Evolutionary conservation across 2,797 vertebrate species (phyloP).

Genomic region (Lagocephalus sceleratus): DNA sequence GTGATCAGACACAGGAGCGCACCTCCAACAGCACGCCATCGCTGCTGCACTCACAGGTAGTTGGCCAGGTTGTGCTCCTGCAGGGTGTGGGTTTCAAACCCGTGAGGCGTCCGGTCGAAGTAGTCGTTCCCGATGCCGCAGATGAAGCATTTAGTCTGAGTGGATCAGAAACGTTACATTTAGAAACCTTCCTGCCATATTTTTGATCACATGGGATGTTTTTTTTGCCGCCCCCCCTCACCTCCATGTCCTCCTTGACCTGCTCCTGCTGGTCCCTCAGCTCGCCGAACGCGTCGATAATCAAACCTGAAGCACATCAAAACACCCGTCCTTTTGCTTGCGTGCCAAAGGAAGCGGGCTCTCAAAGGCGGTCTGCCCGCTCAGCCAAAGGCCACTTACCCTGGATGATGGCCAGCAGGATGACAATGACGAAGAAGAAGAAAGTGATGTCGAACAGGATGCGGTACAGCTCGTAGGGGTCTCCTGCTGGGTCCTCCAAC

Average conservation of each 20-base stretch:
- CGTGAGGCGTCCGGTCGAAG: slow-evolving; percentile 94
- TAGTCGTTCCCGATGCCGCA: slow-evolving; percentile 99
- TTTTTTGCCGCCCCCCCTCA: too few species aligned
- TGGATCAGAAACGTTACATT: rapidly evolving
- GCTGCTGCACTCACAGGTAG: slow-evolving; percentile 88
- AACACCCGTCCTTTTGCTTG: not conserved
- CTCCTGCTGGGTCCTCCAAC: slow-evolving; percentile 95
- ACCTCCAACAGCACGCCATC: too few species aligned
- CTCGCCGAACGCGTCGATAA: slow-evolving; percentile 98
- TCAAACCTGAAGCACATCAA: slow-evolving; percentile 81
- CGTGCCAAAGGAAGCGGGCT: not conserved
- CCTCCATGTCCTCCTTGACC: slow-evolving; percentile 99
- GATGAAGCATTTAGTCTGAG: slow-evolving; percentile 98
- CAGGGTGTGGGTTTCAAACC: slow-evolving; percentile 97
- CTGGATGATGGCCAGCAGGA: slow-evolving; percentile 98
- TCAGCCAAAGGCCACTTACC: slow-evolving; percentile 64
- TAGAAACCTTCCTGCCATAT: too few species aligned
- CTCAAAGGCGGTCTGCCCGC: not conserved
- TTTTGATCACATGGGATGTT: not conserved
- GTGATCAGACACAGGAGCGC: not conserved
- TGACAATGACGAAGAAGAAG: slow-evolving; percentile 99
- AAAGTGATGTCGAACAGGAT: slow-evolving; percentile 99
- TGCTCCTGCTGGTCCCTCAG: slow-evolving; percentile 99
- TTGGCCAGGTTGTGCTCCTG: slow-evolving; percentile 99
- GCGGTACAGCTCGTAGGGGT: slow-evolving; percentile 95